phyloP scores from a whole-genome alignment of 1,140 invertebrate species.

The Anastatus disparis region DNA sequence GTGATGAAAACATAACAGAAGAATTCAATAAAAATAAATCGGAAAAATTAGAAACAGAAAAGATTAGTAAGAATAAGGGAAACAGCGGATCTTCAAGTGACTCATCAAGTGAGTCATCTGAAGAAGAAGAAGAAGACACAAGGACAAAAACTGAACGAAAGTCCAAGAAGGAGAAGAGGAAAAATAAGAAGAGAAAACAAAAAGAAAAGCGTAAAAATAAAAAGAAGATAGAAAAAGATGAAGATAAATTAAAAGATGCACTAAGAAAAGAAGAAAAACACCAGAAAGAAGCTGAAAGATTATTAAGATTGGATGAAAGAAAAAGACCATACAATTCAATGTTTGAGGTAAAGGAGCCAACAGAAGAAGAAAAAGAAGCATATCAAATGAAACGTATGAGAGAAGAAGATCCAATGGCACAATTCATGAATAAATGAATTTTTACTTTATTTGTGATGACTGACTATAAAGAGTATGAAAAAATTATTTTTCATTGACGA shows the following conservation, averaged over 20 bases:
- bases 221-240: constrained; percentile 69
- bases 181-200: constrained; percentile 69
- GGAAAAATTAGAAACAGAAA: constrained; percentile 36
- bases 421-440: constrained; percentile 66
- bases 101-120: constrained; percentile 44
- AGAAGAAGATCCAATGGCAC: constrained; percentile 92
- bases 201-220: constrained; percentile 78
- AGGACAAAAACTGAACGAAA: constrained; percentile 46
- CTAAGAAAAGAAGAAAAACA: constrained; percentile 74
- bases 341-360: constrained; percentile 83
- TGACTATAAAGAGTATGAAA: no score
- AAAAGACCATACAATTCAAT: constrained; percentile 93
- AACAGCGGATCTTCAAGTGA: constrained; percentile 50
- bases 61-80: constrained; percentile 34
- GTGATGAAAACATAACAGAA: background rate
- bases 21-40: constrained; percentile 10
- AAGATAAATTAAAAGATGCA: constrained; percentile 70
- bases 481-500: no score
- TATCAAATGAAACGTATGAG: constrained; percentile 87
- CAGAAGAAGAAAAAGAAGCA: constrained; percentile 93
- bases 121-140: constrained; percentile 62
- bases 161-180: constrained; percentile 65
- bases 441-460: no score
- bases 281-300: constrained; percentile 72
- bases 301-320: constrained; percentile 84